These are phyloP conservation scores for Lasioglossum calceatum DNA, from an alignment of 2,888 invertebrate genomes.

Conservation along the genomic window DNA sequence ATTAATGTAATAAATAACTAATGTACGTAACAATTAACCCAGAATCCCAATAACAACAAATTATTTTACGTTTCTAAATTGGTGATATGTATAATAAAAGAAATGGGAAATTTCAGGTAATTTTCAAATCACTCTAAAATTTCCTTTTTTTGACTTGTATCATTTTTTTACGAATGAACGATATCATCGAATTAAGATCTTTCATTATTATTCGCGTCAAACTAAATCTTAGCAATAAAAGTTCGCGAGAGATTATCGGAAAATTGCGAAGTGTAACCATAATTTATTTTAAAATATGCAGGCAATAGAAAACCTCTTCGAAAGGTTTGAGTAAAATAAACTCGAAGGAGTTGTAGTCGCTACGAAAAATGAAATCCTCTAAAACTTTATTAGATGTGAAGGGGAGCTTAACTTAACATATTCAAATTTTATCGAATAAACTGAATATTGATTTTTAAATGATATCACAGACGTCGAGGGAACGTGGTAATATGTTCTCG, in stretches of 20 bases:
- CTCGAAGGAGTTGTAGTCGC: background rate
- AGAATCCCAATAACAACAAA: too few species aligned
- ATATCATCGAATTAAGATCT: background rate
- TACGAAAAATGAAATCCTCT: background rate
- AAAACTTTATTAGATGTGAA: background rate
- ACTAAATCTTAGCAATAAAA: background rate
- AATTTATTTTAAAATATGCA: background rate
- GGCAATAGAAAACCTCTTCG: background rate
- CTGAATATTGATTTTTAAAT: constrained; percentile 8
- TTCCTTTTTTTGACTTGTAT: too few species aligned
- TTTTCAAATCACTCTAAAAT: too few species aligned
- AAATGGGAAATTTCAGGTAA: too few species aligned
- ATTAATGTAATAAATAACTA: too few species aligned
- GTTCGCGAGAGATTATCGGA: background rate
- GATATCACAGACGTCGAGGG: background rate
- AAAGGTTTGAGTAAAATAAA: background rate
- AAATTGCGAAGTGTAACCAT: background rate
- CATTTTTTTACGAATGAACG: too few species aligned
- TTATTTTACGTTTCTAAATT: too few species aligned
- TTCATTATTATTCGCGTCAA: background rate
- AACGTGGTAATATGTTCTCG: background rate
- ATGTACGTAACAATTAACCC: too few species aligned
- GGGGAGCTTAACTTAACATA: background rate
- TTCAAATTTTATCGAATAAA: background rate
- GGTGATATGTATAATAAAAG: too few species aligned